Percentiles rank a stretch among this genome's conserved stretches.
Evolutionary conservation across 2,888 invertebrate species (phyloP).

Genomic region (Cataglyphis livida): DNA sequence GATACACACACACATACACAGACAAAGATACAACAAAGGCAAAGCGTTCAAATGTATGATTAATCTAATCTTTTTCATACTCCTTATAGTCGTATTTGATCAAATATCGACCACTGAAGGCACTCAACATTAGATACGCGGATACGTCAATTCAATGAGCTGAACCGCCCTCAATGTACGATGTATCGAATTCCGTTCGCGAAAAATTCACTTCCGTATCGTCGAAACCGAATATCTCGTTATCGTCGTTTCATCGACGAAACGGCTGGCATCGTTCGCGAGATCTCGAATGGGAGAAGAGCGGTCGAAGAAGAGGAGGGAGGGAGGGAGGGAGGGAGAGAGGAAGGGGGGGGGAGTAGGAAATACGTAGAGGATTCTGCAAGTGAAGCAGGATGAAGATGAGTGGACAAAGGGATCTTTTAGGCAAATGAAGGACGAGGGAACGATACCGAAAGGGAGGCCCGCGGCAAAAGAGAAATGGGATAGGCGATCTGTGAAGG

Average conservation of each 20-base stretch:
- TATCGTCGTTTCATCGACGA: conserved; percentile 55
- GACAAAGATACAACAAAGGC: background rate
- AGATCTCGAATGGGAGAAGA: conserved; percentile 20
- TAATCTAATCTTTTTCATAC: conserved; percentile 24
- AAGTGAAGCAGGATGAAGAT: conserved; percentile 72
- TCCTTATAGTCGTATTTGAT: conserved; percentile 31
- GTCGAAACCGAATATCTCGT: conserved; percentile 53
- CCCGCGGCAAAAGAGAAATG: conserved; percentile 73
- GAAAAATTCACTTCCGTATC: conserved; percentile 57
- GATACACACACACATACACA: too few relatives aligned
- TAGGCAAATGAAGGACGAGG: conserved; percentile 77
- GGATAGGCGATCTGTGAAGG: conserved; percentile 66
- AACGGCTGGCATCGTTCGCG: conserved; percentile 48
- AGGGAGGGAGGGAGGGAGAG: background rate
- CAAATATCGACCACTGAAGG: conserved; percentile 44
- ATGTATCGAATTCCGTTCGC: conserved; percentile 51
- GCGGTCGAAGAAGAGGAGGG: background rate
- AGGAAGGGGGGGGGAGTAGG: background rate
- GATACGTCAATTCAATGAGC: conserved; percentile 53
- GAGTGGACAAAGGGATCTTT: conserved; percentile 77
- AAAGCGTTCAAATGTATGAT: conserved; percentile 21
- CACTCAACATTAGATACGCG: conserved; percentile 49
- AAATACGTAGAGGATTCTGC: conserved; percentile 58
- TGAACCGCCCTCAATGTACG: conserved; percentile 45
- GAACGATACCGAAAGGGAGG: conserved; percentile 65